Conservation (phyloP, 92 coral and sea anemone genomes). For the Scolanthus callimorphus region DNA sequence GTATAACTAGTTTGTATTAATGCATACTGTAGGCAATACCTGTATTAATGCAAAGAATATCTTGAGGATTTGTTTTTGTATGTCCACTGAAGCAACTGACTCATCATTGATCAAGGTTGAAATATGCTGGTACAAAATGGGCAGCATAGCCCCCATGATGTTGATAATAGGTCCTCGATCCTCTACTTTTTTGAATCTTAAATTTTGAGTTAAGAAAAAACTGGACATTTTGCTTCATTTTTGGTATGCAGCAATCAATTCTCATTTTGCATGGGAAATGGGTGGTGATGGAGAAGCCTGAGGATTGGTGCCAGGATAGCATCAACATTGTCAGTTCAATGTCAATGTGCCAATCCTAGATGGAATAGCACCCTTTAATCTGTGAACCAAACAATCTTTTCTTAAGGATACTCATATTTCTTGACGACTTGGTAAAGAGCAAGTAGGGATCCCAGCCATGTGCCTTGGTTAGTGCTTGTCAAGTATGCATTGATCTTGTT, state of each 20-base stretch:
- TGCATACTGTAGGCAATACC: too few relatives aligned
- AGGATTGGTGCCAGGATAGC: too few relatives aligned
- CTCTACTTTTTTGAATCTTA: constrained; percentile 86
- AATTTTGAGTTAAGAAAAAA: too few relatives aligned
- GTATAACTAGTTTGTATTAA: too few relatives aligned
- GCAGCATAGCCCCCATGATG: constrained; percentile 79
- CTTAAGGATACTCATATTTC: constrained; percentile 87
- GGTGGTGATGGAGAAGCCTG: too few relatives aligned
- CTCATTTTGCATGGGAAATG: too few relatives aligned
- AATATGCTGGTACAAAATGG: constrained; percentile 70
- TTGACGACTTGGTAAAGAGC: constrained; percentile 92
- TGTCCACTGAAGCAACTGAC: constrained; percentile 62
- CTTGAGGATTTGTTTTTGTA: constrained; percentile 89
- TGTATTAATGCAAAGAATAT: constrained; percentile 85
- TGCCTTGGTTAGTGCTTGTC: constrained; percentile 60
- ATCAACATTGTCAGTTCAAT: too few relatives aligned
- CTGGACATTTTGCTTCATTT: too few relatives aligned
- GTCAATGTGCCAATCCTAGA: too few relatives aligned
- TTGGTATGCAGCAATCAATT: too few relatives aligned
- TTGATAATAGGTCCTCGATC: constrained; percentile 77
- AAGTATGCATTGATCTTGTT: constrained; percentile 76
- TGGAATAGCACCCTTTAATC: too few relatives aligned
- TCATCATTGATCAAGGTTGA: constrained; percentile 57
- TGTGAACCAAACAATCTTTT: too few relatives aligned
- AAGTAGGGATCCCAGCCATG: constrained; percentile 92